Percentiles rank a stretch among this genome's conserved stretches.
phyloP scores from a whole-genome alignment of 1,140 invertebrate genomes.

The Anoplolepis gracilipes region DNA sequence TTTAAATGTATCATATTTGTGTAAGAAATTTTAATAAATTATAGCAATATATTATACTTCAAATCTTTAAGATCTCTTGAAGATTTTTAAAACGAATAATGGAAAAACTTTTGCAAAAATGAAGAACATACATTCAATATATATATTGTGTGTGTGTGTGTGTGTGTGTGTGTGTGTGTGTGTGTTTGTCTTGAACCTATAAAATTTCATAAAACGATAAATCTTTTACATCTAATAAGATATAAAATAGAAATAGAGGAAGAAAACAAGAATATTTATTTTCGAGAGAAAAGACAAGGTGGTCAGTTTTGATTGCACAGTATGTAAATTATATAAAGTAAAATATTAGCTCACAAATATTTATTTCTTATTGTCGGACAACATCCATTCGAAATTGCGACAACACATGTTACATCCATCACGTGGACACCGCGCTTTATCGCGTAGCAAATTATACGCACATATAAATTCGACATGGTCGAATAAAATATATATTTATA shows the following conservation, averaged over 20 bases:
- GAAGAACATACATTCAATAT: too few relatives aligned
- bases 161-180: too few relatives aligned
- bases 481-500: slow-evolving; percentile 46
- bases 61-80: too few relatives aligned
- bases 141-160: too few relatives aligned
- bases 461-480: slow-evolving; percentile 54
- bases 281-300: not conserved
- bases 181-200: not conserved
- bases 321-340: not conserved
- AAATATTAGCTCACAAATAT: slow-evolving; percentile 72
- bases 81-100: too few relatives aligned
- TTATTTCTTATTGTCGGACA: slow-evolving; percentile 80
- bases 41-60: too few relatives aligned
- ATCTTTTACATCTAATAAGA: not conserved
- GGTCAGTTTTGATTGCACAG: not conserved
- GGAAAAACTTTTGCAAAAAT: too few relatives aligned
- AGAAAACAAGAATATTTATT: not conserved
- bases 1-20: too few relatives aligned
- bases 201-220: not conserved
- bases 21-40: too few relatives aligned
- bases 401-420: slow-evolving; percentile 48
- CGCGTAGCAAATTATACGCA: slow-evolving; percentile 33
- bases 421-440: slow-evolving; percentile 45
- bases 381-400: slow-evolving; percentile 70
- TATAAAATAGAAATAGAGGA: not conserved